A percentile compares a stretch with the other conserved stretches of the same genome.
These are phyloP conservation scores for Bombus superbus DNA, from an alignment of 1,140 invertebrate species.

Conservation along the genomic window DNA sequence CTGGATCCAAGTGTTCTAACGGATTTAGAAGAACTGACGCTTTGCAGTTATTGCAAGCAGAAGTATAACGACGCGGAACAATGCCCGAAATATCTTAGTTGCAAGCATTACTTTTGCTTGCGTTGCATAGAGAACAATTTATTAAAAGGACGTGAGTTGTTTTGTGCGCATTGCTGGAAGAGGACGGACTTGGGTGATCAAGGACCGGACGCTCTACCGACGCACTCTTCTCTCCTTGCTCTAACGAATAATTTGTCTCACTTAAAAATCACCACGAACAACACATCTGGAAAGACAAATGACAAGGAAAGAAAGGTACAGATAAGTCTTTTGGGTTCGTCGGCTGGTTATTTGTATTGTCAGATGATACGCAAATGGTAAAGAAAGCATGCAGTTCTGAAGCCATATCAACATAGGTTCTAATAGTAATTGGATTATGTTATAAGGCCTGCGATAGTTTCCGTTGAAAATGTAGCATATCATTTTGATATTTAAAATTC, in stretches of 20 bases:
- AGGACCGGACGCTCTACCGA: conserved; percentile 86
- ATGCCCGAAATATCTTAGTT: conserved; percentile 88
- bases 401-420: conserved; percentile 67
- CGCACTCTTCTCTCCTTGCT: conserved; percentile 86
- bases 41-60: conserved; percentile 87
- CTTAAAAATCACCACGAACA: conserved; percentile 82
- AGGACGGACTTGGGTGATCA: conserved; percentile 85
- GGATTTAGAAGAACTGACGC: conserved; percentile 87
- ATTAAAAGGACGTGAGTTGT: conserved; percentile 85
- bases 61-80: conserved; percentile 88
- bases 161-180: conserved; percentile 88
- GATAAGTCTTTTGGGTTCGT: background rate
- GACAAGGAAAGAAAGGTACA: conserved; percentile 84
- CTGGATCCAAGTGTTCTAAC: conserved; percentile 83
- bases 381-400: conserved; percentile 54
- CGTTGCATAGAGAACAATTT: conserved; percentile 87
- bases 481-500: background rate
- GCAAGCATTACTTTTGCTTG: conserved; percentile 90
- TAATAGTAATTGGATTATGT: conserved; percentile 67
- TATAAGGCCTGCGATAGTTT: conserved; percentile 57
- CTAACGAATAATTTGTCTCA: conserved; percentile 85
- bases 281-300: conserved; percentile 74
- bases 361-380: conserved; percentile 18
- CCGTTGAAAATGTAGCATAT: background rate
- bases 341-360: background rate